Evolutionary conservation across 2,113 vertebrate species (phyloP).

Genomic region (Vanacampus margaritifer): DNA sequence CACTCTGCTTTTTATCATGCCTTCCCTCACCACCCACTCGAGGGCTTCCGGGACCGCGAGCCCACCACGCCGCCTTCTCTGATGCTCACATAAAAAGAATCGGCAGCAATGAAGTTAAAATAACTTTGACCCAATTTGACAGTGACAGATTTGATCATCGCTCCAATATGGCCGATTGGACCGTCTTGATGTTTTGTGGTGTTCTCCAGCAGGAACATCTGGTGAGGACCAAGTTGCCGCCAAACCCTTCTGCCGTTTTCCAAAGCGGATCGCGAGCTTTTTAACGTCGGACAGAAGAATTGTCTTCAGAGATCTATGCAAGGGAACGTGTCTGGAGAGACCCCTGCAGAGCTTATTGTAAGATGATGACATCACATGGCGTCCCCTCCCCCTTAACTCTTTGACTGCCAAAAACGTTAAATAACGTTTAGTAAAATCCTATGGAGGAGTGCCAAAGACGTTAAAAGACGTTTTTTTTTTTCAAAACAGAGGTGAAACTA

Average conservation of each 20-base stretch:
- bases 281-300: constrained; percentile 79
- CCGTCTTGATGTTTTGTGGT: neutral
- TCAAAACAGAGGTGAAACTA: too few species aligned
- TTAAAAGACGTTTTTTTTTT: too few species aligned
- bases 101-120: constrained; percentile 7
- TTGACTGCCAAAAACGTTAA: too few species aligned
- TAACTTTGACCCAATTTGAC: constrained; percentile 1
- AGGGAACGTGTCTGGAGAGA: constrained; percentile 50
- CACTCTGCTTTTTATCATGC: constrained; percentile 32
- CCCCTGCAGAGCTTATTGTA: constrained; percentile 14
- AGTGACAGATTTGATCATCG: neutral
- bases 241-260: constrained; percentile 91
- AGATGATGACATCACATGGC: constrained; percentile 21
- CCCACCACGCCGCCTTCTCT: constrained; percentile 4
- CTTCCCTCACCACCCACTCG: constrained; percentile 28
- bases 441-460: too few species aligned
- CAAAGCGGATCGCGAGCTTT: constrained; percentile 82
- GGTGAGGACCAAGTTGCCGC: constrained; percentile 82
- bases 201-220: constrained; percentile 76
- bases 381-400: neutral
- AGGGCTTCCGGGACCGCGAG: constrained; percentile 15
- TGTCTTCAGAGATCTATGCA: constrained; percentile 73
- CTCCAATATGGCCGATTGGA: too few species aligned
- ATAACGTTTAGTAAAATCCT: too few species aligned
- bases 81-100: constrained; percentile 9